Conservation (phyloP, 2,888 invertebrate genomes). For the Schrankia costaestrigalis region DNA sequence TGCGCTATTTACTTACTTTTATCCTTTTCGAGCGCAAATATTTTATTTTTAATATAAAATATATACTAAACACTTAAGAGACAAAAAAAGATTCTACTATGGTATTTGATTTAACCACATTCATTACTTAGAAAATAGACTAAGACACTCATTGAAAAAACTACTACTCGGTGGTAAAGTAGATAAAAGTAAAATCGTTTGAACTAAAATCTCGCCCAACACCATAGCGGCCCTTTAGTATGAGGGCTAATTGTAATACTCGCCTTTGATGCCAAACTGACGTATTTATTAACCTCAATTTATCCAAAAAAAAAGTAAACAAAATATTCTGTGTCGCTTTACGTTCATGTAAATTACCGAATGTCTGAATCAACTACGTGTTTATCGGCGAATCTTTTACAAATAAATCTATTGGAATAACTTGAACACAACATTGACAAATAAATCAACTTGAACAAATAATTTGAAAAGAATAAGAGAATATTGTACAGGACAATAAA, state of each 20-base stretch:
- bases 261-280: conserved; percentile 8
- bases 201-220: conserved; percentile 17
- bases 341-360: conserved; percentile 1
- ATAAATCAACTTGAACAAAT: no score
- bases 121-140: no score
- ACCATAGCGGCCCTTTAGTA: conserved; percentile 22
- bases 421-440: no score
- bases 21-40: conserved; percentile 40
- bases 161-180: conserved; percentile 10
- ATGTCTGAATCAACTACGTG: not conserved
- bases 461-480: no score
- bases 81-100: no score
- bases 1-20: conserved; percentile 57
- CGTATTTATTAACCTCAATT: no score
- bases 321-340: no score
- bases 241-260: conserved; percentile 10
- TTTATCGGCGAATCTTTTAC: conserved; percentile 1
- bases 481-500: no score
- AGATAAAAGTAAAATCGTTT: conserved; percentile 4
- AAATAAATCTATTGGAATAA: no score
- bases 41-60: conserved; percentile 6
- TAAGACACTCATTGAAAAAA: conserved; percentile 22
- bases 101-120: no score
- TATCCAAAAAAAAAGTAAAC: no score
- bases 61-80: conserved; percentile 6